These are phyloP conservation scores for Neocloeon triangulifer DNA, from an alignment of 1,140 invertebrate genomes.

Conservation along the genomic window DNA sequence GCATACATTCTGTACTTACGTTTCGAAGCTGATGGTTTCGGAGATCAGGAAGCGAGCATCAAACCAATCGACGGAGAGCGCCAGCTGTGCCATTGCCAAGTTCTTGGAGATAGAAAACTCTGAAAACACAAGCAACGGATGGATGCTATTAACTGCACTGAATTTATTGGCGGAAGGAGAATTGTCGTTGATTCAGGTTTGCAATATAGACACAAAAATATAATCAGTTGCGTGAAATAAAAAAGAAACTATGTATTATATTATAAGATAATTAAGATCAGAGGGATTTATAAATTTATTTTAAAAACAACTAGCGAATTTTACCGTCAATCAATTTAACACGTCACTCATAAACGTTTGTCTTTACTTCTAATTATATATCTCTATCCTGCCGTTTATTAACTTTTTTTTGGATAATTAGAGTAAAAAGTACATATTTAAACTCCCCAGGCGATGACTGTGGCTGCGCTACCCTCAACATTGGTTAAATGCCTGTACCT, in stretches of 20 bases:
- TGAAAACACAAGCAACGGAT: conserved; percentile 85
- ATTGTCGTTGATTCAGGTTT: conserved; percentile 41
- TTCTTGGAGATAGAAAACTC: conserved; percentile 84
- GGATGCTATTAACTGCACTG: conserved; percentile 81
- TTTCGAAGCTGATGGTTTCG: conserved; percentile 83
- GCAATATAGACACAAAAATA: no score
- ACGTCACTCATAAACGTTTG: no score
- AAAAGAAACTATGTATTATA: no score
- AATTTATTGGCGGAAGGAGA: conserved; percentile 77
- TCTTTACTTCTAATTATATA: no score
- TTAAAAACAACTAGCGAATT: no score
- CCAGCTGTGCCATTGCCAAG: conserved; percentile 86
- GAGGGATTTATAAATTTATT: no score
- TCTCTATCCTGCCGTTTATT: no score
- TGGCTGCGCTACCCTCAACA: conserved; percentile 85
- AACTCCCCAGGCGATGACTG: conserved; percentile 92
- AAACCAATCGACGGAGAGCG: conserved; percentile 87
- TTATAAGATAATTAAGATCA: no score
- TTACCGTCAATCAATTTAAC: no score
- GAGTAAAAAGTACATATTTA: no score
- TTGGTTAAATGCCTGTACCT: conserved; percentile 96
- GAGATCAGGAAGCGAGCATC: conserved; percentile 82
- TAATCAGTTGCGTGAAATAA: no score
- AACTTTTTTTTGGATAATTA: no score
- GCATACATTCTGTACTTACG: conserved; percentile 77